These are phyloP conservation scores for Habropoda laboriosa DNA, from an alignment of 1,140 invertebrate genomes.

Conservation along the genomic window DNA sequence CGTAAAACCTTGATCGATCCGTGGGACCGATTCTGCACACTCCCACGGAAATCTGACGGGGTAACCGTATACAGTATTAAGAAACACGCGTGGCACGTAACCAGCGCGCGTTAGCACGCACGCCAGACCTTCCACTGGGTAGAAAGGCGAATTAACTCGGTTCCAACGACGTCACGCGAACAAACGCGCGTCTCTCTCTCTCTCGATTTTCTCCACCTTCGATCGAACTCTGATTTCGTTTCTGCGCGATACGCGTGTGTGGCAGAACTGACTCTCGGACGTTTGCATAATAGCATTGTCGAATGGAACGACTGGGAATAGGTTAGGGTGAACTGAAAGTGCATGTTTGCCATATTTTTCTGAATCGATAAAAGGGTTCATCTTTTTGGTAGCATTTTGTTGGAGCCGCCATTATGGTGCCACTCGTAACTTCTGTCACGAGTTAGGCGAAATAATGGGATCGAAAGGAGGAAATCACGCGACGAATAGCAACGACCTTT, in stretches of 20 bases:
- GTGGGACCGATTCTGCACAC: slow-evolving; percentile 73
- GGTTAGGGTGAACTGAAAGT: too few species aligned
- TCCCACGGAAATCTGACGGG: slow-evolving; percentile 72
- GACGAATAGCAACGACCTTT: not conserved
- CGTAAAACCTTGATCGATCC: slow-evolving; percentile 74
- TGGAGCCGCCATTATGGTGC: too few species aligned
- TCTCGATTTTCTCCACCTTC: not conserved
- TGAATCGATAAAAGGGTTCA: too few species aligned
- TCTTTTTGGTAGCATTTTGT: too few species aligned
- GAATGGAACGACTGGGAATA: too few species aligned
- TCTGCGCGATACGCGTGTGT: not conserved
- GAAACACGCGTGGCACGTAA: slow-evolving; percentile 61
- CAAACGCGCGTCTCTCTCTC: not conserved
- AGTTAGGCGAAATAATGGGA: not conserved
- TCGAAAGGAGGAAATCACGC: slow-evolving; percentile 9
- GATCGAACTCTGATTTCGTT: not conserved
- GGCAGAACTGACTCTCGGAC: too few species aligned
- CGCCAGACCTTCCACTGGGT: slow-evolving; percentile 2
- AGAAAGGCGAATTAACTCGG: slow-evolving; percentile 17
- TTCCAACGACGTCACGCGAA: not conserved
- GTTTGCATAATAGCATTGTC: too few species aligned
- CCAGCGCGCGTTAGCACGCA: slow-evolving; percentile 28
- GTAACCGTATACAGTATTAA: slow-evolving; percentile 68
- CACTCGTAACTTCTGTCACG: too few species aligned
- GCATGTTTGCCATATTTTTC: too few species aligned